Conservation (phyloP, 2,113 vertebrate genomes). For the Nesoenas mayeri region DNA sequence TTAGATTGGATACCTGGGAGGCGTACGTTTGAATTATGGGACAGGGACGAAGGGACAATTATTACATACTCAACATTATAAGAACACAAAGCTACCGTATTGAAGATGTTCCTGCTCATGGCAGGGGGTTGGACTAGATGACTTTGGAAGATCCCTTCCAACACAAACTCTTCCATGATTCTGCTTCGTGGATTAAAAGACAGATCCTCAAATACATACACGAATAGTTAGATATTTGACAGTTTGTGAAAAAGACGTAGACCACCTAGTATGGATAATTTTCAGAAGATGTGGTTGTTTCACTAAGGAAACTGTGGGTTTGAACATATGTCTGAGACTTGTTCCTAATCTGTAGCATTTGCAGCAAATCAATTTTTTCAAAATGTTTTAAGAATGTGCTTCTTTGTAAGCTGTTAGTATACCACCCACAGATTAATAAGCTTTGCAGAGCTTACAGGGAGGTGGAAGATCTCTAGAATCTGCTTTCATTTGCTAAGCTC, state of each 20-base stretch:
- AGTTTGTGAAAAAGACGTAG: background rate
- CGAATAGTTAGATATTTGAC: background rate
- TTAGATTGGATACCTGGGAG: background rate
- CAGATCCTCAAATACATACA: background rate
- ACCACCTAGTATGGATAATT: background rate
- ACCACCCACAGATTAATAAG: background rate
- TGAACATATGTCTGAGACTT: background rate
- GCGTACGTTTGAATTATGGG: rapidly evolving
- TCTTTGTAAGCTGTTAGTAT: background rate
- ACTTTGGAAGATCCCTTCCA: too few species aligned
- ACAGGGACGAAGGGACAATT: background rate
- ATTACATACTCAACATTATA: background rate
- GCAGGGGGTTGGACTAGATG: too few species aligned
- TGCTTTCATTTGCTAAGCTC: background rate
- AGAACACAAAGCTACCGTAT: background rate
- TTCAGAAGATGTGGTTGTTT: background rate
- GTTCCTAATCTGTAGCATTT: background rate
- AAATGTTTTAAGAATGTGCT: background rate
- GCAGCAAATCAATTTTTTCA: background rate
- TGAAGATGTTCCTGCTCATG: too few species aligned
- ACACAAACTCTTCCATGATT: too few species aligned
- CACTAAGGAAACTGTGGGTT: background rate
- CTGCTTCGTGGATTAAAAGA: background rate
- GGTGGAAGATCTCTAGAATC: background rate
- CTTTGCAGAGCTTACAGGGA: background rate